Base-by-base conservation (phyloP, 2,113 vertebrate species). In the Madoqua kirkii region DNA sequence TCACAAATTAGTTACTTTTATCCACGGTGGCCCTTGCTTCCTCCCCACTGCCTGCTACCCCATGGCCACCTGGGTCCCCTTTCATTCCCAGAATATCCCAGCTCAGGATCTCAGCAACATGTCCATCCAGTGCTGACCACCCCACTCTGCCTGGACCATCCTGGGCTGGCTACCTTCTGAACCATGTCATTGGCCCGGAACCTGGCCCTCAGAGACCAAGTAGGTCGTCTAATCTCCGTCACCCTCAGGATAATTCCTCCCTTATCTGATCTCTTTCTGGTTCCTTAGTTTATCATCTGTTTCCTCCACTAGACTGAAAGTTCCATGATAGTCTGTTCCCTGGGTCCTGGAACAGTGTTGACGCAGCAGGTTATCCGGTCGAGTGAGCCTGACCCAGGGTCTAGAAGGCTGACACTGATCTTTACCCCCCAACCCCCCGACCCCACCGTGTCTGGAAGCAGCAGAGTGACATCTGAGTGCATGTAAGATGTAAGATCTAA, bases 321-420 rank as follows among this genome's bases (percentile, higher is more conserved):
- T 7, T 27, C 91, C 40, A 6, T 0, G 12, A 7, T 0, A 10
- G 21, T 6, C 81, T 11, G 4, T 29, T 9, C 29, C 29, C 19
- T 0, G 1, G 7, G 29, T 59, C 59, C 52, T 1, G 5, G 64
- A 3, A 21, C 19, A 3, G 16, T 0, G 3, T 2, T 27, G 60
- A 52, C 1, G 14, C 1, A 19, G 60, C 1, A 6, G 16, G 33
- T 11, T 2, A 43, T 19, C 36, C 1, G 3, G 7, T 0, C 0
- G 13, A 0, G 27, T 7, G 59, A 36, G 4, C 1, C n/a, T 23
- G 40, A 19, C 2, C 7, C 33, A 11, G 52, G 52, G 45, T 48
- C 76, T 36, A 29, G 15, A 0, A 1, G 59, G 81, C 11, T 5
- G 17, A 29, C 31, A 1, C 25, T 33, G 13, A 14, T 19, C 43